phyloP scores from a whole-genome alignment of 2,797 vertebrate genomes.

The Pagetopsis macropterus region DNA sequence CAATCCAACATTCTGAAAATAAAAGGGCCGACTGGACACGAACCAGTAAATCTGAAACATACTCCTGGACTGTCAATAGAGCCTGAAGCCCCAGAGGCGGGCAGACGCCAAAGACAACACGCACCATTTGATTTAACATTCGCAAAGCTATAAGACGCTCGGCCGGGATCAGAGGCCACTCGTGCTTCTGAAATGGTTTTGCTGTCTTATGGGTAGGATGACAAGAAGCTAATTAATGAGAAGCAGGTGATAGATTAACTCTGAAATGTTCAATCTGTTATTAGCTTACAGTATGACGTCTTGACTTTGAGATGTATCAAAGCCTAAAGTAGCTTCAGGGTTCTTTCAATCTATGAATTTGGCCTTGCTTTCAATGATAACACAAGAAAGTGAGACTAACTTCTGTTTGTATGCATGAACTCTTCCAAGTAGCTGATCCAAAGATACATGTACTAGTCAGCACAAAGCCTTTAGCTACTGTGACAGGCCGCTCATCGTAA shows the following conservation, averaged over 20 bases:
- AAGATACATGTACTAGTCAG: not conserved
- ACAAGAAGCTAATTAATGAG: constrained; percentile 26
- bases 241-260: constrained; percentile 25
- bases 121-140: constrained; percentile 58
- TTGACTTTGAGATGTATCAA: constrained; percentile 29
- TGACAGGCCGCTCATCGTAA: not conserved
- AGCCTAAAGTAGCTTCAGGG: constrained; percentile 5
- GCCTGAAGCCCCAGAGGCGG: constrained; percentile 28
- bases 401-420: constrained; percentile 6
- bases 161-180: constrained; percentile 34
- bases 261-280: constrained; percentile 45
- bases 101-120: constrained; percentile 68
- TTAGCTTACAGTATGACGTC: constrained; percentile 25
- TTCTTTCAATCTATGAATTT: not conserved
- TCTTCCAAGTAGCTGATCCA: not conserved
- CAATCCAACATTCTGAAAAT: constrained; percentile 70
- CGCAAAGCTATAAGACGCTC: constrained; percentile 42
- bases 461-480: constrained; percentile 1
- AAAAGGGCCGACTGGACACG: constrained; percentile 62
- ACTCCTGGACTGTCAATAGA: constrained; percentile 67
- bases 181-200: constrained; percentile 21
- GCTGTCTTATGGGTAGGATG: constrained; percentile 10
- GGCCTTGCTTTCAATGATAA: not conserved
- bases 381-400: not conserved
- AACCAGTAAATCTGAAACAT: constrained; percentile 75